Conservation (phyloP, 1,140 invertebrate species). For the Drosophila pachea region DNA sequence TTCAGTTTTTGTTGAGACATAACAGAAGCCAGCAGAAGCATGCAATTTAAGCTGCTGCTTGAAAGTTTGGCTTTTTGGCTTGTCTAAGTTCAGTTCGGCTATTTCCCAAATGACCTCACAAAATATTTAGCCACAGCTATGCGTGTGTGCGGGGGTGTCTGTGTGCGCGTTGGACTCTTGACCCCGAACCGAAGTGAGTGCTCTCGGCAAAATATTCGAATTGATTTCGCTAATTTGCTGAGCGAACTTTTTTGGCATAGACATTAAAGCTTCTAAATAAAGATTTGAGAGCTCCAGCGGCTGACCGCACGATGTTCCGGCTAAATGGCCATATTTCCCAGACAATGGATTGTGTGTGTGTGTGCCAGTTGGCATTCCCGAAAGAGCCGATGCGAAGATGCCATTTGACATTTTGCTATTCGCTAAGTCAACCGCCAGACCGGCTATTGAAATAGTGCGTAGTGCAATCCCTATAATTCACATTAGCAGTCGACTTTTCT, state of each 20-base stretch:
- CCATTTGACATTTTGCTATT: slow-evolving; percentile 24
- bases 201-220: slow-evolving; percentile 32
- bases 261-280: slow-evolving; percentile 34
- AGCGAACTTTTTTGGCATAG: slow-evolving; percentile 22
- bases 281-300: slow-evolving; percentile 24
- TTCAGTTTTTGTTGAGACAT: slow-evolving; percentile 11
- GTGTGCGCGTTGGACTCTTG: slow-evolving; percentile 29
- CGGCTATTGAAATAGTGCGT: slow-evolving; percentile 22
- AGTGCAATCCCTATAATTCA: not conserved
- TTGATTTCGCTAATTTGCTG: slow-evolving; percentile 50
- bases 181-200: slow-evolving; percentile 20
- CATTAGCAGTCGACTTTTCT: not conserved
- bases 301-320: slow-evolving; percentile 12
- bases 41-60: slow-evolving; percentile 25
- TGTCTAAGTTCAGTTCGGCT: slow-evolving; percentile 20
- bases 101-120: slow-evolving; percentile 37
- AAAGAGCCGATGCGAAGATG: not conserved
- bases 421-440: not conserved
- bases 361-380: slow-evolving; percentile 2
- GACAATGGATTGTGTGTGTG: too few species aligned
- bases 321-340: slow-evolving; percentile 22
- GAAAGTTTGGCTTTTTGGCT: slow-evolving; percentile 34
- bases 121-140: slow-evolving; percentile 12
- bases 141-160: slow-evolving; percentile 9
- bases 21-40: slow-evolving; percentile 14